Evolutionary conservation across 2,797 vertebrate genomes (phyloP), one percentile per base, ranked within the genome.

Genomic region (Agapornis canus): DNA sequence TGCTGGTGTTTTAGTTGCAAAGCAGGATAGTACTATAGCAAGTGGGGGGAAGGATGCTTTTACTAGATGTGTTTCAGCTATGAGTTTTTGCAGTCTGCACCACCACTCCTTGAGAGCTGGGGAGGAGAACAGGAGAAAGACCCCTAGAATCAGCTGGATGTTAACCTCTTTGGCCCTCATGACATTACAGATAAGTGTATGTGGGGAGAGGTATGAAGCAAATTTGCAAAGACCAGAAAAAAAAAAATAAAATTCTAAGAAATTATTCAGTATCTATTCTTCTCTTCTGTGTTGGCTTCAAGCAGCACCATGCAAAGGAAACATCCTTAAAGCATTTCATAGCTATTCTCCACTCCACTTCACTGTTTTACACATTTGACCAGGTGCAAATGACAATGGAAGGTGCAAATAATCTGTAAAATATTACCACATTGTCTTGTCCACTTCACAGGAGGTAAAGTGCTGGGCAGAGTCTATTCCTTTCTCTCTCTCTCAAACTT

Each of bases 361-460:
- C 10, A 18, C 31, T 47, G 21, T 31, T 95, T 92, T 77, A 45
- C 78, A 68, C 56, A 7, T 96, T 49, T 80, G 37, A 31, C 39
- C 57, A 78, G 68, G 65, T 81, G 86, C 40, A 78, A 73, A 89
- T 70, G 63, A 66, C 31, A 70, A 35, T 19, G 47, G 17, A 63
- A 88, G 37, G 51, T 69, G 56, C 20, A 78, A 94, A 95, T 91
- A 85, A 86, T 78, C 83, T 85, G 45, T 32, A 78, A 93, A 82
- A 49, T 10, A 19, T 27, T 29, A 5, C n/a, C 23, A 8, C 7
- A 5, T 70, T 49, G 7, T 47, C 66, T 87, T 66, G 47, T 40
- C 14, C 49, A 4, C 25, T 92, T 72, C 35, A 86, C 25, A 19
- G 25, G 17, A 20, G 39, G n/a, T 21, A 37, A 85, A 17, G 42